These are phyloP conservation scores for Dicyrtomina minuta DNA, from an alignment of 2,888 invertebrate species.

Conservation along the genomic window DNA sequence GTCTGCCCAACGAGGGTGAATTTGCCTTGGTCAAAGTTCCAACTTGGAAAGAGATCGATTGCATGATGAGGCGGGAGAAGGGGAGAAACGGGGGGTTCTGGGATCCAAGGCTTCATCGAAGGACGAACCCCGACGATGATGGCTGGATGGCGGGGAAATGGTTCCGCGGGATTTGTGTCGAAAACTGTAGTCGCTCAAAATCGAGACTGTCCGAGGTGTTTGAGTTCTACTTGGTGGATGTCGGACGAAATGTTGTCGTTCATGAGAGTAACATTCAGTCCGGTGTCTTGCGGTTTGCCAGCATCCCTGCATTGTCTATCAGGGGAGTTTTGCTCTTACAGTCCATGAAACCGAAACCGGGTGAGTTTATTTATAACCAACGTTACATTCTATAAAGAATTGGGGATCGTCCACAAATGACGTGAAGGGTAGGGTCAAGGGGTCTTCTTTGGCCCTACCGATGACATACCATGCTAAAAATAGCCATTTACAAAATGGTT, in stretches of 20 bases:
- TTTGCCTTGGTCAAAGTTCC: conserved; percentile 35
- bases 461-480: no score
- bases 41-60: conserved; percentile 31
- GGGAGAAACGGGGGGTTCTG: neutral
- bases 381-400: no score
- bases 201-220: neutral
- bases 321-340: neutral
- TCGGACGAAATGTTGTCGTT: conserved; percentile 9
- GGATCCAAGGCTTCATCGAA: no score
- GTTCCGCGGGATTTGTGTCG: conserved; percentile 33
- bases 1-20: neutral
- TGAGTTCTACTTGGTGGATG: conserved; percentile 21
- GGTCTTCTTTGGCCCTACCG: no score
- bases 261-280: neutral
- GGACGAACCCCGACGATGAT: conserved; percentile 22
- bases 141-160: conserved; percentile 31
- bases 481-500: no score
- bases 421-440: no score
- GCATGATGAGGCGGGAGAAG: conserved; percentile 3
- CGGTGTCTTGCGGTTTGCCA: neutral
- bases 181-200: neutral
- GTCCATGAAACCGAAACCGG: no score
- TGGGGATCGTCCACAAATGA: no score
- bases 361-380: no score
- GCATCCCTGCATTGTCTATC: conserved; percentile 13